A percentile compares a stretch with the other conserved stretches of the same genome.
Conservation (phyloP, 2,113 vertebrate genomes). For the Suricata suricatta region DNA sequence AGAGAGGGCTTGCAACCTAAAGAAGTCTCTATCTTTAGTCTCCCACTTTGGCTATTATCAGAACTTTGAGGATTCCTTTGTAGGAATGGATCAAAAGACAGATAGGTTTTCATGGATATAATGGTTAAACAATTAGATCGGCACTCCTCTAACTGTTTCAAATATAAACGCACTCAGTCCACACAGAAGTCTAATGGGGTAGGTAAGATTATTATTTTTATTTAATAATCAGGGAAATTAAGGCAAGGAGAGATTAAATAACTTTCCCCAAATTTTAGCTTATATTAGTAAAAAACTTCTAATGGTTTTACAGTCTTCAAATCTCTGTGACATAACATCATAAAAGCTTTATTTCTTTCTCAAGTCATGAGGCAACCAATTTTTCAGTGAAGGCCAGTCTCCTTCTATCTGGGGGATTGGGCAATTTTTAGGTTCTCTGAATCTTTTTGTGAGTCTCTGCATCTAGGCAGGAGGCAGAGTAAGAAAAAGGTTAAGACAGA, state of each 20-base stretch:
- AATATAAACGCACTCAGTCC: background rate
- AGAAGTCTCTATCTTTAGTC: background rate
- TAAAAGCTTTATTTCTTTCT: background rate
- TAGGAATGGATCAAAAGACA: background rate
- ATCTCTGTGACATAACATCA: background rate
- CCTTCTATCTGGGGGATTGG: background rate
- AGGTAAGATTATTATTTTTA: background rate
- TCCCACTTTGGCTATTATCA: background rate
- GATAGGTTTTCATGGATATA: background rate
- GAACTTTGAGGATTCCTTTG: background rate
- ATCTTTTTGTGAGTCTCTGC: background rate
- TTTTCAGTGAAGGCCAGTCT: background rate
- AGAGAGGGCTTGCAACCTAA: background rate
- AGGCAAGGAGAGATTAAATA: conserved; percentile 18
- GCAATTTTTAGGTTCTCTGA: background rate
- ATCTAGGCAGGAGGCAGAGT: background rate
- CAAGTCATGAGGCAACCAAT: background rate
- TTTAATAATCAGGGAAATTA: background rate
- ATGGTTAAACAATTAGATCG: background rate
- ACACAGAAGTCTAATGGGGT: background rate
- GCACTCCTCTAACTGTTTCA: background rate
- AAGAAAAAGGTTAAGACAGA: background rate
- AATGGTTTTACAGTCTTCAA: background rate
- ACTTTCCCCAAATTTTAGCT: background rate
- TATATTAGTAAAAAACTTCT: background rate